Conservation (phyloP, 1,140 invertebrate species). For the Drosophila nasuta region DNA sequence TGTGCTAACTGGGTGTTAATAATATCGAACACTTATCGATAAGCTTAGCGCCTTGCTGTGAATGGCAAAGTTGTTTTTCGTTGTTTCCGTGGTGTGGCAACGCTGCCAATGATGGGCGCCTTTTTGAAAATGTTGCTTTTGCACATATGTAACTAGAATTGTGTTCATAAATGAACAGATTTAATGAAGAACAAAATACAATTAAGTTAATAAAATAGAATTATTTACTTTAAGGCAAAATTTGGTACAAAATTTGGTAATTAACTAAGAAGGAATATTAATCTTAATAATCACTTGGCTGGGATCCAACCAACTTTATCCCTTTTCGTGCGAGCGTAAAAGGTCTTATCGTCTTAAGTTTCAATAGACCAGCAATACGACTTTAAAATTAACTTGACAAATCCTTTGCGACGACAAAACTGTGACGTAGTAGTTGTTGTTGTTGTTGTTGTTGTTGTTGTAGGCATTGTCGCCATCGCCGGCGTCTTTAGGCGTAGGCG, state of each 20-base stretch:
- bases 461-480: neutral
- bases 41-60: constrained; percentile 11
- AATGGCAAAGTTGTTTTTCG: neutral
- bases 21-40: constrained; percentile 3
- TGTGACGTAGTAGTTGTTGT: constrained; percentile 4
- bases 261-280: neutral
- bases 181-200: neutral
- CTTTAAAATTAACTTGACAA: constrained; percentile 57
- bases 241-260: neutral
- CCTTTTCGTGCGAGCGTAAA: neutral
- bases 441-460: neutral
- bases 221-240: neutral
- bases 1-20: neutral
- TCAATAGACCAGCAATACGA: constrained; percentile 5
- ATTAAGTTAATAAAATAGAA: neutral
- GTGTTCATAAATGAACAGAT: neutral
- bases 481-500: neutral
- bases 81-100: constrained; percentile 1
- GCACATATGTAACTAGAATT: neutral
- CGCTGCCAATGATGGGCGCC: constrained; percentile 1
- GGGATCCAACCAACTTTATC: neutral
- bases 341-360: constrained; percentile 2
- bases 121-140: neutral
- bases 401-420: constrained; percentile 59
- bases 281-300: neutral